These are phyloP conservation scores for Pelecanus crispus DNA, from an alignment of 2,113 vertebrate species.

Conservation along the genomic window DNA sequence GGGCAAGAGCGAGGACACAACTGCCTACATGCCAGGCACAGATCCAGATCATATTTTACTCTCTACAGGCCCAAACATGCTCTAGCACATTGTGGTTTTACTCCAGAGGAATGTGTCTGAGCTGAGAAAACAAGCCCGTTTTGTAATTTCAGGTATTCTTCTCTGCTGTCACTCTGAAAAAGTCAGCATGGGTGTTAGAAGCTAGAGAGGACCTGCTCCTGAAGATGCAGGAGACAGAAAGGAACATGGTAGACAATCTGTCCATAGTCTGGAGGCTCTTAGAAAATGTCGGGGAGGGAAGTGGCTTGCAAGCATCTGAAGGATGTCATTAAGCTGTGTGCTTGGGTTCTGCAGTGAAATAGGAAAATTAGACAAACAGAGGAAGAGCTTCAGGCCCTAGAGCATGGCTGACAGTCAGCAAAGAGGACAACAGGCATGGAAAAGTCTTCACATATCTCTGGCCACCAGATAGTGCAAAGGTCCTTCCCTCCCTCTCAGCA, in stretches of 20 bases:
- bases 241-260: neutral
- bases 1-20: neutral
- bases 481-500: neutral
- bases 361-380: neutral
- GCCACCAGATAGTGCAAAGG: neutral
- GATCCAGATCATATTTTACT: neutral
- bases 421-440: neutral
- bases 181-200: neutral
- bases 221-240: neutral
- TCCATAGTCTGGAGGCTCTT: neutral
- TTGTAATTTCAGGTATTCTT: neutral
- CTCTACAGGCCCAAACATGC: neutral
- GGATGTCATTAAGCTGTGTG: neutral
- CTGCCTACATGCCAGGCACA: neutral
- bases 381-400: neutral
- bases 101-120: neutral
- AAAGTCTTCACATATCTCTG: neutral
- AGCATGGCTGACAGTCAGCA: neutral
- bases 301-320: neutral
- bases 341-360: neutral
- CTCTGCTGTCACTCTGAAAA: neutral
- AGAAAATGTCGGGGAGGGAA: neutral
- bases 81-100: neutral
- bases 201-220: neutral
- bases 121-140: neutral